These are phyloP conservation scores for Leuciscus waleckii DNA, from an alignment of 2,797 vertebrate genomes.

Conservation along the genomic window DNA sequence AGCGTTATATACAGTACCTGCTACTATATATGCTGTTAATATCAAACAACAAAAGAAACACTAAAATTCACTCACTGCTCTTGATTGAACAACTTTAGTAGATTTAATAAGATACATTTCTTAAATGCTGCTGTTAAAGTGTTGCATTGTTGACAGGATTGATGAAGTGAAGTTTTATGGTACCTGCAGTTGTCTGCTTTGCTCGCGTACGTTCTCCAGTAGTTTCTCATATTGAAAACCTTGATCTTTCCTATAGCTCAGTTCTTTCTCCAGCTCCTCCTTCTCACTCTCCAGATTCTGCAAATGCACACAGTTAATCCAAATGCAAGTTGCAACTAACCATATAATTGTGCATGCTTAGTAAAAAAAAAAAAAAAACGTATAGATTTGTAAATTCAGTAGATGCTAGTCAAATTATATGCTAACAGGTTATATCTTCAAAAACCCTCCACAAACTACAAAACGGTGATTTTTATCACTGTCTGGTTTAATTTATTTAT, in stretches of 20 bases:
- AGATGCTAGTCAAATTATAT: background rate
- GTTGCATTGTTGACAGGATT: no score
- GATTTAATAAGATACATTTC: no score
- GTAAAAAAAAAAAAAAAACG: background rate
- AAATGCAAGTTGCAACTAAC: background rate
- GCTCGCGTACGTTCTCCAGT: slow-evolving; percentile 86
- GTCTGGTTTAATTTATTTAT: background rate
- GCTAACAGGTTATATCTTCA: background rate
- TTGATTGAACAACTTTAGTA: no score
- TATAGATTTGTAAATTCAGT: background rate
- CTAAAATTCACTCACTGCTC: no score
- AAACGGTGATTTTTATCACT: background rate
- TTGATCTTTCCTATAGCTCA: slow-evolving; percentile 90
- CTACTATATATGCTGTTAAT: no score
- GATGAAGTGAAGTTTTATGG: no score
- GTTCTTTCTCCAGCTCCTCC: slow-evolving; percentile 84
- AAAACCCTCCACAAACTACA: background rate
- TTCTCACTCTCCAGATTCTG: slow-evolving; percentile 91
- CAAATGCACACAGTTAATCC: background rate
- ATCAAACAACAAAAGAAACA: no score
- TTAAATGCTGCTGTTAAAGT: no score
- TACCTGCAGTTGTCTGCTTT: slow-evolving; percentile 93
- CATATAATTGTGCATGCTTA: background rate
- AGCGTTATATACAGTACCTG: no score
- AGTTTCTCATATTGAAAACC: slow-evolving; percentile 88